A percentile compares a stretch with the other conserved stretches of the same genome.
Evolutionary conservation across 2,888 invertebrate species (phyloP).

Genomic region (Saturnia japonica): DNA sequence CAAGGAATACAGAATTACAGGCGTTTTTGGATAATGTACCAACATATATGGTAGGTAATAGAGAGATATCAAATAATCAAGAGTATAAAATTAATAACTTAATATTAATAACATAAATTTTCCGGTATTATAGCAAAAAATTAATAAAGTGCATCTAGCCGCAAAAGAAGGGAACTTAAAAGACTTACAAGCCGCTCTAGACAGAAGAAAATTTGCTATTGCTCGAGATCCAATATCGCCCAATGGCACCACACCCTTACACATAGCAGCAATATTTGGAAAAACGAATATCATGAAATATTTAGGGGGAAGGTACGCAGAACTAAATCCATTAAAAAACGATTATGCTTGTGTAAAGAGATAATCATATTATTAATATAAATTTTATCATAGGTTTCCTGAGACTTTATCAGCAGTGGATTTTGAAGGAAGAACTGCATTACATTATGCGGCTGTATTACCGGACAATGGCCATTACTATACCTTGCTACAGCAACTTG

Average conservation of each 20-base stretch:
- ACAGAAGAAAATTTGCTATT: constrained; percentile 94
- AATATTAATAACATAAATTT: background rate
- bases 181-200: constrained; percentile 91
- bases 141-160: constrained; percentile 92
- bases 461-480: constrained; percentile 94
- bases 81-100: background rate
- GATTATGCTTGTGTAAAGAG: background rate
- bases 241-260: constrained; percentile 92
- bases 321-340: background rate
- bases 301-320: constrained; percentile 73
- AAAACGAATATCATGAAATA: constrained; percentile 89
- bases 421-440: constrained; percentile 90
- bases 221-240: constrained; percentile 92
- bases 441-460: constrained; percentile 93
- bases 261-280: constrained; percentile 92
- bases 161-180: constrained; percentile 92
- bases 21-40: constrained; percentile 94
- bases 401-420: constrained; percentile 92
- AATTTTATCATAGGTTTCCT: constrained; percentile 84
- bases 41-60: constrained; percentile 86
- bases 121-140: constrained; percentile 87
- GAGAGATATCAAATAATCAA: background rate
- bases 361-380: constrained; percentile 9
- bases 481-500: constrained; percentile 91
- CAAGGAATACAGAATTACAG: constrained; percentile 90